These are phyloP conservation scores for Sycophila sp. DNA, from an alignment of 1,140 invertebrate species.

Conservation along the genomic window DNA sequence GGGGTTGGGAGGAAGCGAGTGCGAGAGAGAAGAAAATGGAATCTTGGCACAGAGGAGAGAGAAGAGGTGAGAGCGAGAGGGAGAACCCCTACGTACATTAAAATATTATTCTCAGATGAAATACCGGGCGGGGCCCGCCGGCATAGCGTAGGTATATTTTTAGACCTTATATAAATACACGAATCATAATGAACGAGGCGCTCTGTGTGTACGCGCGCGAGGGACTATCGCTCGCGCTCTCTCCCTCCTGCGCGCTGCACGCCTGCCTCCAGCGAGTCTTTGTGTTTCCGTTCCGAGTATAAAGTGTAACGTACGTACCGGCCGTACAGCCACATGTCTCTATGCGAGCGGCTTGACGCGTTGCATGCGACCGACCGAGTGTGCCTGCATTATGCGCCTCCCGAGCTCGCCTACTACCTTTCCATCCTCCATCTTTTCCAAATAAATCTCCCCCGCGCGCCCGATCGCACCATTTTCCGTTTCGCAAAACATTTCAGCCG, in stretches of 20 bases:
- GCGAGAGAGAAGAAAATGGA: slow-evolving; percentile 20
- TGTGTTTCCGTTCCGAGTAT: slow-evolving; percentile 48
- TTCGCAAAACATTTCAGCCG: no score
- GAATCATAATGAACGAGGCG: slow-evolving; percentile 66
- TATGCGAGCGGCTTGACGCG: no score
- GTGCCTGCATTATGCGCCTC: no score
- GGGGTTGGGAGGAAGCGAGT: background rate
- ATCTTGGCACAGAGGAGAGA: slow-evolving; percentile 4
- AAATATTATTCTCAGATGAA: slow-evolving; percentile 69
- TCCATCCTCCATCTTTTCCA: background rate
- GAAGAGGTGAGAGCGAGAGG: slow-evolving; percentile 30
- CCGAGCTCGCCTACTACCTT: no score
- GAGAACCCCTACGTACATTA: slow-evolving; percentile 58
- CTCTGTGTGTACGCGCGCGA: slow-evolving; percentile 37
- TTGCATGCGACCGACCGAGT: background rate
- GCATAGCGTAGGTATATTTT: slow-evolving; percentile 65
- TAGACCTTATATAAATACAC: slow-evolving; percentile 68
- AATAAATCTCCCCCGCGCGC: no score
- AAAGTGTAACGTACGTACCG: slow-evolving; percentile 29
- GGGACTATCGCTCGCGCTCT: slow-evolving; percentile 19
- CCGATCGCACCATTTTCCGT: no score
- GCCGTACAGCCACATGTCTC: no score
- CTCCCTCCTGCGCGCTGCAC: no score
- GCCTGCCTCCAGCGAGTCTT: slow-evolving; percentile 44
- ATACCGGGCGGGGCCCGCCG: slow-evolving; percentile 65